Evolutionary conservation across 1,140 invertebrate genomes (phyloP).

Genomic region (Phymorhynchus buccinoides): DNA sequence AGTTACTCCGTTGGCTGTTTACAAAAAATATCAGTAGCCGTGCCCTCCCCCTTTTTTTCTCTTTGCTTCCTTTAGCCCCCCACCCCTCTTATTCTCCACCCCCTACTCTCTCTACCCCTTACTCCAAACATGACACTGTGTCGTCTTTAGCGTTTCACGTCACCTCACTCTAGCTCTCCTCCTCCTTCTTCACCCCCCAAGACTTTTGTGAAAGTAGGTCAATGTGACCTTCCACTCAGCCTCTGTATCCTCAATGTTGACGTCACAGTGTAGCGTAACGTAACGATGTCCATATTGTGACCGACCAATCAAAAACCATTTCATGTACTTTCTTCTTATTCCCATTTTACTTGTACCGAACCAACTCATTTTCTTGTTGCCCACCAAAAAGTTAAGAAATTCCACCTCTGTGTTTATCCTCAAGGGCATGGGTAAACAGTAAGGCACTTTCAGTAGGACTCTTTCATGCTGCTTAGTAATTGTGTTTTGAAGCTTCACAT

Average conservation of each 20-base stretch:
- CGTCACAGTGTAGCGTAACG: slow-evolving; percentile 22
- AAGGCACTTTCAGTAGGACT: no score
- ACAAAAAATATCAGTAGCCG: slow-evolving; percentile 34
- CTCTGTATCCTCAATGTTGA: neutral
- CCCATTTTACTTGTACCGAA: neutral
- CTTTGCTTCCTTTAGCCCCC: slow-evolving; percentile 28
- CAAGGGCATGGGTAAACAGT: neutral
- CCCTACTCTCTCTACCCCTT: slow-evolving; percentile 1
- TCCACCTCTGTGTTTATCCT: neutral
- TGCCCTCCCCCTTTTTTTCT: slow-evolving; percentile 34
- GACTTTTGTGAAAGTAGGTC: slow-evolving; percentile 40
- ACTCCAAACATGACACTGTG: slow-evolving; percentile 6
- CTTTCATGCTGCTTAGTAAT: no score
- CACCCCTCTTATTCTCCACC: neutral
- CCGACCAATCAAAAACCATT: neutral
- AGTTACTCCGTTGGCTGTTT: slow-evolving; percentile 38
- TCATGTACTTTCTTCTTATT: neutral
- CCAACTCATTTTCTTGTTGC: no score
- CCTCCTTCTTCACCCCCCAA: no score
- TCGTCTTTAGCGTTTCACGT: slow-evolving; percentile 17
- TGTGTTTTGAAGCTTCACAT: no score
- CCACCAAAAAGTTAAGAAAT: no score
- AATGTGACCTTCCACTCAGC: slow-evolving; percentile 38
- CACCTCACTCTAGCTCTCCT: neutral
- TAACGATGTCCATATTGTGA: neutral